A percentile compares a stretch with the other conserved stretches of the same genome.
These are phyloP conservation scores for Hypothenemus hampei DNA, from an alignment of 1,140 invertebrate species.

Conservation along the genomic window DNA sequence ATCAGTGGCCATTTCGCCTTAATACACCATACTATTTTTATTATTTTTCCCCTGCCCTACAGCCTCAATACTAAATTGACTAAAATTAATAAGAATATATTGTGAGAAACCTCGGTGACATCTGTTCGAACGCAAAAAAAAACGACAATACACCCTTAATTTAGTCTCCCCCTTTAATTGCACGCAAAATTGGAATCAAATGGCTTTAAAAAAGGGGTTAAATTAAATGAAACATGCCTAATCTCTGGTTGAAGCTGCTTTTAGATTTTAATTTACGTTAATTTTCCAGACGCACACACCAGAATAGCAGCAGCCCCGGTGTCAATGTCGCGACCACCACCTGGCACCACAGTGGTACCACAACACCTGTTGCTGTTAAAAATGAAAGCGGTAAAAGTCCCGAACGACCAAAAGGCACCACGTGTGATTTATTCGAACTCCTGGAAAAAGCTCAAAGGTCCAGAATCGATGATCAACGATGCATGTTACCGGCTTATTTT, in stretches of 20 bases:
- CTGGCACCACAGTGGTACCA: slow-evolving; percentile 43
- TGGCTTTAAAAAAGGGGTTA: neutral
- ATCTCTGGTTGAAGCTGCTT: neutral
- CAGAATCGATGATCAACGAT: slow-evolving; percentile 89
- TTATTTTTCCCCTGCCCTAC: no score
- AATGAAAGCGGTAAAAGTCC: slow-evolving; percentile 36
- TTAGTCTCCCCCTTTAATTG: neutral
- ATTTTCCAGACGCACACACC: slow-evolving; percentile 50
- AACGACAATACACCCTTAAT: neutral
- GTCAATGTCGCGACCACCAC: slow-evolving; percentile 44
- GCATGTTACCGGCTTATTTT: slow-evolving; percentile 82
- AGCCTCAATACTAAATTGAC: no score
- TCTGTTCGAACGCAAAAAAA: neutral
- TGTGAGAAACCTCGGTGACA: neutral
- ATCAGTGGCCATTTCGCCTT: no score
- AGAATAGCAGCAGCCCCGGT: slow-evolving; percentile 21
- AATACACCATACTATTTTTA: no score
- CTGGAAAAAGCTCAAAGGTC: slow-evolving; percentile 88
- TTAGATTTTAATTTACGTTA: neutral
- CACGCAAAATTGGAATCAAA: neutral
- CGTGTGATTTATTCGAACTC: slow-evolving; percentile 82
- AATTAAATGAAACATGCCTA: neutral
- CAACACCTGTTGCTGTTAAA: slow-evolving; percentile 42
- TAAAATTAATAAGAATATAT: no score
- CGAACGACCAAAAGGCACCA: slow-evolving; percentile 58